Evolutionary conservation across 53 echinoderm and acorn worm species (phyloP), one percentile per base, ranked within the genome.

Genomic region (Glandiceps talaboti): DNA sequence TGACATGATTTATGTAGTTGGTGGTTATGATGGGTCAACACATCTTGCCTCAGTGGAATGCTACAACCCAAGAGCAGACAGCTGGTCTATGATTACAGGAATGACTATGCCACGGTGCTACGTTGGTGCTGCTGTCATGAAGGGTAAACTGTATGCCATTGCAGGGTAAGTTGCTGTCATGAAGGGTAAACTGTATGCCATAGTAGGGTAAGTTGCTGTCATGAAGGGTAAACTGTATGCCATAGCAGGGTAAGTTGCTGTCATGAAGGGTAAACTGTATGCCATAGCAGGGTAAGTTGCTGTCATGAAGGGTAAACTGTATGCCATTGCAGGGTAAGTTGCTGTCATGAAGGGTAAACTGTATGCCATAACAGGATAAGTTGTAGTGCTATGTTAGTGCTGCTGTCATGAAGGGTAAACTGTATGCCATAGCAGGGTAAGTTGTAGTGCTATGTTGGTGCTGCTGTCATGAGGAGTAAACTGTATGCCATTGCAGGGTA

Each of bases 31-130:
- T 31, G 91, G 91, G 26, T 79, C 80, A 0, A 75, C 86, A 33
- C 91, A 91, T 79, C 30, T 91, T 10, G 32, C 88, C 25, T 88
- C 91, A 1, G 91, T 83, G 27, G 91, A 91, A 74, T 88, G 91
- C 33, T 91, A 88, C 74, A 88, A 91, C 74, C 91, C 91, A 25
- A 32, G 88, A 25, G 82, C 91, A 28, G 86, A 91, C 82, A 79
- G 77, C 30, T 91, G 91, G 91, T 83, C 84, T 0, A 75, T 82
- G 0, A 79, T 88, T 14, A 74, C 91, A 30, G 85, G 82, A 30
- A 91, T 91, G 91, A 82, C 84, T 20, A 79, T 84, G 30, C 29
- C 88, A 0, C 78, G 91, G 29, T 88, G 91, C 75, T 91, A 91
- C 73, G 88, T 85, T 0, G 91, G 91, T 0, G 86, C 88, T 0